These are phyloP conservation scores for Bungarus multicinctus DNA, from an alignment of 2,113 vertebrate genomes.

Conservation along the genomic window DNA sequence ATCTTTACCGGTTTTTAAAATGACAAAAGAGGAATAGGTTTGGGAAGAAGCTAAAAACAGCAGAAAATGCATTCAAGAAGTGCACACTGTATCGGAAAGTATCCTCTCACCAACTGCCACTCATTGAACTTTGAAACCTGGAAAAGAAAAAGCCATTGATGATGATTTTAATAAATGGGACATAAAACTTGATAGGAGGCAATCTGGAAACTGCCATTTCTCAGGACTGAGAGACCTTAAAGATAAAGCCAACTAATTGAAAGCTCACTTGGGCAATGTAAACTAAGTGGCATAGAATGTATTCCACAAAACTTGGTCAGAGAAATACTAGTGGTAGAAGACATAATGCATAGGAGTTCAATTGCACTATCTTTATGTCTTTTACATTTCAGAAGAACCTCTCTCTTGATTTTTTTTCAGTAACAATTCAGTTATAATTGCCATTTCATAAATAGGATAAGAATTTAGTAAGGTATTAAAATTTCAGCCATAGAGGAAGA, in stretches of 20 bases:
- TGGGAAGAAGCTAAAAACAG: background rate
- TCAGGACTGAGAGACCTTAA: background rate
- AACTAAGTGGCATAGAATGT: background rate
- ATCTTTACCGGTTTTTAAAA: background rate
- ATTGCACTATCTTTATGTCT: background rate
- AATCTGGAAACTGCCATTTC: background rate
- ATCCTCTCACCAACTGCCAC: background rate
- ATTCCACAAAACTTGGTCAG: background rate
- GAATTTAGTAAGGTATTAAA: background rate
- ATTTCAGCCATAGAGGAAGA: background rate
- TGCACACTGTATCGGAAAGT: no score
- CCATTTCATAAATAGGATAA: background rate
- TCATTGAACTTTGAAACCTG: background rate
- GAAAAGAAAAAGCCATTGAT: background rate
- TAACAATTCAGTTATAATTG: background rate
- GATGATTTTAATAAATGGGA: background rate
- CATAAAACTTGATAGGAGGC: background rate
- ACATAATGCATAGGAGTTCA: background rate
- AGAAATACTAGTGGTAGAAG: no score
- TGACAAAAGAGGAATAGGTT: background rate
- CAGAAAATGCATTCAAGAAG: background rate
- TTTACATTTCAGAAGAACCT: background rate
- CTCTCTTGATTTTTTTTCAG: background rate
- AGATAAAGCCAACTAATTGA: background rate
- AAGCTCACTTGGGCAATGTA: background rate